These are phyloP conservation scores for Hippotragus niger DNA, from an alignment of 2,113 vertebrate genomes.

Conservation along the genomic window DNA sequence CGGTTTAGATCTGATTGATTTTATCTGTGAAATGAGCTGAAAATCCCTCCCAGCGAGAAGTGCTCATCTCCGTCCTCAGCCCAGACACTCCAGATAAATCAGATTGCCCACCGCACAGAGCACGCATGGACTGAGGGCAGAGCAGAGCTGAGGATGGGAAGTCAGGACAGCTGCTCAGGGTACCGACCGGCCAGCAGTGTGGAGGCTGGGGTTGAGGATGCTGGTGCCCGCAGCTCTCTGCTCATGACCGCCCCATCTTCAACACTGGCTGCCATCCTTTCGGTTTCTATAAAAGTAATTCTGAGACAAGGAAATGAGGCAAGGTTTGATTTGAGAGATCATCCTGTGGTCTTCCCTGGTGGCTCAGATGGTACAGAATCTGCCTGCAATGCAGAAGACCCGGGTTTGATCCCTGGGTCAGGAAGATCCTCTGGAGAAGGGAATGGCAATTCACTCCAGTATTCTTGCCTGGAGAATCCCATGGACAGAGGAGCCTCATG, in stretches of 20 bases:
- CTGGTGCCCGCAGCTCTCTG: rapidly evolving
- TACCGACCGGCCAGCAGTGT: rapidly evolving
- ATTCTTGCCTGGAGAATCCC: not conserved
- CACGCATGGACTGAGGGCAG: not conserved
- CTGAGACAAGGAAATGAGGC: not conserved
- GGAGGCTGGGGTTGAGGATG: not conserved
- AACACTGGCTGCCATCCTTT: not conserved
- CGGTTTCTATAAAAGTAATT: not conserved
- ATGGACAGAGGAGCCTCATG: not conserved
- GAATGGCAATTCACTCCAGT: not conserved
- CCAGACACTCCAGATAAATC: conserved; percentile 66
- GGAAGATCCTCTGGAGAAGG: not conserved
- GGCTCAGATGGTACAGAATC: not conserved
- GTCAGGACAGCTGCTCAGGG: not conserved
- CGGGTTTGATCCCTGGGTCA: not conserved
- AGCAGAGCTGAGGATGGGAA: too few relatives aligned
- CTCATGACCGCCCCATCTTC: rapidly evolving
- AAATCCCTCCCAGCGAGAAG: conserved; percentile 67
- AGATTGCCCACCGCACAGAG: conserved; percentile 24
- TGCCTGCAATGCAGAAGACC: not conserved
- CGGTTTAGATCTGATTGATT: conserved; percentile 64
- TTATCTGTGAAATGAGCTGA: conserved; percentile 77
- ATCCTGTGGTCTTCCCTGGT: not conserved
- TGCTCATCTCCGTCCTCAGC: conserved; percentile 10
- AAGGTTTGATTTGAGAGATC: too few relatives aligned